phyloP scores from a whole-genome alignment of 1,140 invertebrate species.

The Brachionus angularis region DNA sequence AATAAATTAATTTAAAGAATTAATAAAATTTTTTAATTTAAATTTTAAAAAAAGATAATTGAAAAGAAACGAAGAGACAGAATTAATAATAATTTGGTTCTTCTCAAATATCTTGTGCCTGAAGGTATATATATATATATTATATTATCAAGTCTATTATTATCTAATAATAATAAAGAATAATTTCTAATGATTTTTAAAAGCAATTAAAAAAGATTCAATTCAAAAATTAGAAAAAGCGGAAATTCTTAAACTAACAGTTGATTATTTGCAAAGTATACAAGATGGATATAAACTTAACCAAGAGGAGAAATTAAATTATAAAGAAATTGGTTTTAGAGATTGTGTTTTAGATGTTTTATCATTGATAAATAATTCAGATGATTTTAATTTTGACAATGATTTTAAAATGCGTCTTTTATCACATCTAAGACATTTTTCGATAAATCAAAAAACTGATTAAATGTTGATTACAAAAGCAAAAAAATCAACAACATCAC shows the following conservation, averaged over 20 bases:
- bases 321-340: slow-evolving; percentile 18
- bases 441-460: not conserved
- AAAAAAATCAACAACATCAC: too few relatives aligned
- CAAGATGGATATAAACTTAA: not conserved
- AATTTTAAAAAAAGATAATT: slow-evolving; percentile 2
- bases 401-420: not conserved
- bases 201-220: slow-evolving; percentile 20
- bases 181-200: not conserved
- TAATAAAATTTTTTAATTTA: not conserved
- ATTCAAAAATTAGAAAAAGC: slow-evolving; percentile 27
- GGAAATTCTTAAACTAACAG: slow-evolving; percentile 9
- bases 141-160: too few relatives aligned
- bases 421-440: slow-evolving; percentile 21
- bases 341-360: slow-evolving; percentile 13
- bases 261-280: not conserved
- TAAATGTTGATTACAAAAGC: not conserved
- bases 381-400: slow-evolving; percentile 14
- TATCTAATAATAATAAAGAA: too few relatives aligned
- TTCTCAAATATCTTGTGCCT: not conserved
- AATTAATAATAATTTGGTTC: not conserved
- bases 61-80: slow-evolving; percentile 20
- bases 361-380: not conserved
- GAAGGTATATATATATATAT: too few relatives aligned
- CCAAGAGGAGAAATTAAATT: too few relatives aligned
- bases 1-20: not conserved